Evolutionary conservation across 1,140 invertebrate genomes (phyloP).

Genomic region (Pristionchus pacificus): DNA sequence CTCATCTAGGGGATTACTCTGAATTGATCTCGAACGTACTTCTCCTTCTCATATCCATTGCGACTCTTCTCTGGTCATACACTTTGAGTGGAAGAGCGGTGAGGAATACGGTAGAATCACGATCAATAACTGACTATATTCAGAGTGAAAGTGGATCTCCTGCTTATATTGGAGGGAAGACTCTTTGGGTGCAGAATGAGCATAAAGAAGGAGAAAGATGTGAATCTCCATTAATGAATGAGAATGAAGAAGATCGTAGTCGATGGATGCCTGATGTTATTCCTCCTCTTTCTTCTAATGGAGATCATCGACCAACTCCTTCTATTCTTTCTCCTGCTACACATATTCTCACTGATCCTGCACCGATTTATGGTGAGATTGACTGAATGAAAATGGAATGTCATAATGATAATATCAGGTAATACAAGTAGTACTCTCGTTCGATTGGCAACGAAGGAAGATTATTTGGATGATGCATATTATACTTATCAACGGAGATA

Average conservation of each 20-base stretch:
- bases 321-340: conserved; percentile 23
- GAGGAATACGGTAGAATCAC: background rate
- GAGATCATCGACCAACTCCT: background rate
- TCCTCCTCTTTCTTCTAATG: conserved; percentile 4
- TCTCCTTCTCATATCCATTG: conserved; percentile 7
- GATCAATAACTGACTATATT: background rate
- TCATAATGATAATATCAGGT: background rate
- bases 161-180: background rate
- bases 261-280: conserved; percentile 28
- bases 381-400: background rate
- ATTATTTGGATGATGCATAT: conserved; percentile 32
- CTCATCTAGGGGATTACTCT: background rate
- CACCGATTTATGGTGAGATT: conserved; percentile 18
- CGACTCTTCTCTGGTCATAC: conserved; percentile 9
- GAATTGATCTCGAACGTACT: background rate
- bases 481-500: conserved; percentile 20
- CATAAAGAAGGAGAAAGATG: background rate
- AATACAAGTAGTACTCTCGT: conserved; percentile 19
- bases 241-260: background rate
- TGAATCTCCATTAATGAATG: background rate
- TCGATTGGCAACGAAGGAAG: conserved; percentile 22
- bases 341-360: conserved; percentile 25
- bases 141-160: background rate
- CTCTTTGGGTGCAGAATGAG: background rate
- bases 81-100: conserved; percentile 10